Evolutionary conservation across 2,888 invertebrate genomes (phyloP), one percentile per base, ranked within the genome.

Genomic region (Operophtera brumata): DNA sequence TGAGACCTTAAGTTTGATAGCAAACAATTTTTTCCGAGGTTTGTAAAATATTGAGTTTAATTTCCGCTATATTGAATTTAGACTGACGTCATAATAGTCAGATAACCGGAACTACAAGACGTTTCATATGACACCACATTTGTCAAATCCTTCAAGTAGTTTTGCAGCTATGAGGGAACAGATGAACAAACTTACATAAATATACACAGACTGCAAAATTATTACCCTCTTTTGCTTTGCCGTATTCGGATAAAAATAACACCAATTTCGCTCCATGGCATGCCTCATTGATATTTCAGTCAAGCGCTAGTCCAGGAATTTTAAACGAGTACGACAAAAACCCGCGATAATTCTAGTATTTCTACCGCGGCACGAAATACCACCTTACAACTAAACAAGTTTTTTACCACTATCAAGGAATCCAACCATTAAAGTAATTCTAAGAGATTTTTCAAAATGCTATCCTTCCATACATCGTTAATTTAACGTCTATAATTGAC

Each of bases 361-460:
- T 14, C 8, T 25, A 32, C 6, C 10, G 11, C 25, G n/a, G n/a
- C 14, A 9, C 2, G 2, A 30, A 7, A 30, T 7, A 57, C 20
- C 52, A 49, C n/a, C 35, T 52, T 52, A 56, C 65, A 59, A 64
- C 55, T 57, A 70, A 71, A 70, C 75, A 53, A 73, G 68, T 77
- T 80, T 78, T 80, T 79, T 65, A 42, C 52, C 55, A 63, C 52
- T 57, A 49, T 61, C 49, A 59, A 55, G 53, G 69, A 67, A 74
- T 75, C 68, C 66, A 70, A 65, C 79, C 82, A 76, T 80, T 78
- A 75, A 75, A 69, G 79, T 66, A 78, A 79, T 80, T 80, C 77
- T 82, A 82, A 80, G 58, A 78, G 68, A 77, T 81, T 77, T 73
- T 75, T 80, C 68, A 67, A 73, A 73, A 68, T 69, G 62, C 60